These are phyloP conservation scores for Philaethria dido DNA, from an alignment of 2,888 invertebrate species.

Conservation along the genomic window DNA sequence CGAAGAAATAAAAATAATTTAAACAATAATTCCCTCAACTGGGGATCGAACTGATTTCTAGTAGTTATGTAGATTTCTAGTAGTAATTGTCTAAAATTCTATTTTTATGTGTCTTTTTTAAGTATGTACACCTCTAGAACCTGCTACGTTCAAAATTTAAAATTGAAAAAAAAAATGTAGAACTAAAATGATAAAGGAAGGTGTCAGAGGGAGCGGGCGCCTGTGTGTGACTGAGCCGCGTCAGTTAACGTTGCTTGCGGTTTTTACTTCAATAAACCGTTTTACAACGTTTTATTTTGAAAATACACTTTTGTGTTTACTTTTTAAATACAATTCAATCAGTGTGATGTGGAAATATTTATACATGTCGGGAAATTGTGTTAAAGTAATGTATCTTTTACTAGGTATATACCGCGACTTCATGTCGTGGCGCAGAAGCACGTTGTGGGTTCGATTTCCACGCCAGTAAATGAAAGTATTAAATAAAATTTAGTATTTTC, in stretches of 20 bases:
- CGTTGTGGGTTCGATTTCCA: no score
- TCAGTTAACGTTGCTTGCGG: not conserved
- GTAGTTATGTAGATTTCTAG: no score
- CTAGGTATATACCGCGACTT: not conserved
- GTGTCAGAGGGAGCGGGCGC: not conserved
- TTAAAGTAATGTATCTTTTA: not conserved
- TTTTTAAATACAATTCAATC: not conserved
- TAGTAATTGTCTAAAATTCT: no score
- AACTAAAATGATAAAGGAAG: not conserved
- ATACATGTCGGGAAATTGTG: not conserved
- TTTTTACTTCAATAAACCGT: not conserved
- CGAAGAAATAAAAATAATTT: no score
- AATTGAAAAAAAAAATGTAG: not conserved
- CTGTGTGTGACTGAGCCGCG: constrained; percentile 11
- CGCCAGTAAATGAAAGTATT: no score
- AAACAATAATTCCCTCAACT: no score
- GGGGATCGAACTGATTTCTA: no score
- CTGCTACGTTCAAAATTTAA: not conserved
- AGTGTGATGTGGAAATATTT: not conserved
- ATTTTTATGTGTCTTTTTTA: no score
- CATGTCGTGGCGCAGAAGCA: no score
- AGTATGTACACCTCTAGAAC: not conserved
- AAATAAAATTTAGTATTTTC: no score
- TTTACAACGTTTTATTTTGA: not conserved
- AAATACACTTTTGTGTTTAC: not conserved